phyloP scores from a whole-genome alignment of 2,888 invertebrate genomes.

The Diaphora mendica region DNA sequence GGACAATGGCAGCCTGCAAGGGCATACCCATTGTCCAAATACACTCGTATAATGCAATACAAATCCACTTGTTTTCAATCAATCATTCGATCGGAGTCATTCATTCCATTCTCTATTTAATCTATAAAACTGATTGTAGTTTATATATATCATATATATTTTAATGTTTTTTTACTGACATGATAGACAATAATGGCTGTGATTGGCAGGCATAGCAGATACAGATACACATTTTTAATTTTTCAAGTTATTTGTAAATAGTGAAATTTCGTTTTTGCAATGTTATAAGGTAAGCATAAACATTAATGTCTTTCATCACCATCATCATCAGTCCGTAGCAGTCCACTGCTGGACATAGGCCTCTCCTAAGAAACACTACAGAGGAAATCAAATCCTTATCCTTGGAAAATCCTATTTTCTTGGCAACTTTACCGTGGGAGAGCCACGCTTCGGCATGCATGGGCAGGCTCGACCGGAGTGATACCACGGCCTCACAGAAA shows the following conservation, averaged over 20 bases:
- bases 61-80: slow-evolving; percentile 33
- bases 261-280: background rate
- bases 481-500: too few relatives aligned
- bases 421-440: too few relatives aligned
- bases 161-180: background rate
- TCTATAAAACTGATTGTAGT: background rate
- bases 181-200: background rate
- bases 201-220: too few relatives aligned
- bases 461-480: too few relatives aligned
- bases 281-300: background rate
- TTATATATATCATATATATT: background rate
- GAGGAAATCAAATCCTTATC: background rate
- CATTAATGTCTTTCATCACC: background rate
- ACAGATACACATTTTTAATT: too few relatives aligned
- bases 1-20: slow-evolving; percentile 52
- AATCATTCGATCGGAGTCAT: slow-evolving; percentile 28
- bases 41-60: slow-evolving; percentile 39
- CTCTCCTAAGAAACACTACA: too few relatives aligned
- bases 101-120: slow-evolving; percentile 12
- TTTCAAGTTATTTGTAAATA: background rate
- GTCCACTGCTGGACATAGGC: too few relatives aligned
- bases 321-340: too few relatives aligned
- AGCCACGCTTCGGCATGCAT: too few relatives aligned
- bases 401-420: background rate
- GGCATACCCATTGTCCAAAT: slow-evolving; percentile 54